Evolutionary conservation across 2,888 invertebrate species (phyloP).

Genomic region (Luperina nickerlii): DNA sequence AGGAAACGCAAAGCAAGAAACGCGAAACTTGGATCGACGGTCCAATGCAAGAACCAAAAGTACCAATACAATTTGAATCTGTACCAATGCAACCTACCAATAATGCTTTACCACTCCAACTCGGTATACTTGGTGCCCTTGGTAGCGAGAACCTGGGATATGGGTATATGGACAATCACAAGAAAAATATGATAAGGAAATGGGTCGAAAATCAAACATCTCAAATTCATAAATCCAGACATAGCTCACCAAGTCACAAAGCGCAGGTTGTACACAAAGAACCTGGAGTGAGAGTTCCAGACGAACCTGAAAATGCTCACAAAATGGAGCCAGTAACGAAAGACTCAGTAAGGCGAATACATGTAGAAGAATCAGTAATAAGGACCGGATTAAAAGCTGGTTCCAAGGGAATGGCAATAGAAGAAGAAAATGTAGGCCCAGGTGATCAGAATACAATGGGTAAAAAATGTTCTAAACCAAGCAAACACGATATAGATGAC

Average conservation of each 20-base stretch:
- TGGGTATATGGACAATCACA: conserved; percentile 97
- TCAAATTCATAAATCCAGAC: conserved; percentile 93
- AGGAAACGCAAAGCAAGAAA: conserved; percentile 94
- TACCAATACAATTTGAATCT: conserved; percentile 86
- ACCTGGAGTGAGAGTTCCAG: conserved; percentile 74
- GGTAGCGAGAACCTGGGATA: conserved; percentile 91
- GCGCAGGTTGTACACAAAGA: conserved; percentile 72
- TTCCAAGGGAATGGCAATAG: conserved; percentile 86
- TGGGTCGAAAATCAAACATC: conserved; percentile 98
- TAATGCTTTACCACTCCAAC: conserved; percentile 83
- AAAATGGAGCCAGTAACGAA: conserved; percentile 87
- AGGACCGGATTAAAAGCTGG: conserved; percentile 91
- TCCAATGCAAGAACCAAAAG: conserved; percentile 93
- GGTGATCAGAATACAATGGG: conserved; percentile 74
- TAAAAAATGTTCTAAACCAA: conserved; percentile 79
- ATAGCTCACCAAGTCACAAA: conserved; percentile 89
- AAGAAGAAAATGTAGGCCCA: conserved; percentile 86
- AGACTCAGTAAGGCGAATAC: conserved; percentile 89
- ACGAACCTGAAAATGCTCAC: conserved; percentile 79
- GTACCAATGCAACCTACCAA: conserved; percentile 91
- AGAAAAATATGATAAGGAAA: conserved; percentile 97
- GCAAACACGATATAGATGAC: conserved; percentile 90
- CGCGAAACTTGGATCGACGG: conserved; percentile 99
- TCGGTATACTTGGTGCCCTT: conserved; percentile 84
- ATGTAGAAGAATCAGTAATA: conserved; percentile 91